Conservation (phyloP, 1,140 invertebrate genomes). For the Microplitis demolitor region DNA sequence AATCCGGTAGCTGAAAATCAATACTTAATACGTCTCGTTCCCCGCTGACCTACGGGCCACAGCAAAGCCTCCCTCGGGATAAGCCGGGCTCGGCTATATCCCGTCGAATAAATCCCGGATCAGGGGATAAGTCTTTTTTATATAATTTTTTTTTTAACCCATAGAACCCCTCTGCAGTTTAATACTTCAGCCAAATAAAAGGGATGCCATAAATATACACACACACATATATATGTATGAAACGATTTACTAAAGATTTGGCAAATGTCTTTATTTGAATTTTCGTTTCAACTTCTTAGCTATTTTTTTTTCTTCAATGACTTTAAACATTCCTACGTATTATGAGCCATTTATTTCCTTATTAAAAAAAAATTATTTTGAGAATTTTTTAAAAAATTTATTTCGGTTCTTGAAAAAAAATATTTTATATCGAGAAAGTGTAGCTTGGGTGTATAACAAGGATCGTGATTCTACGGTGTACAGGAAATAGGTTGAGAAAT, state of each 20-base stretch:
- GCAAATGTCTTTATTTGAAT: constrained; percentile 9
- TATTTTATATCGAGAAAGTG: too few relatives aligned
- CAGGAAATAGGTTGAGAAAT: constrained; percentile 27
- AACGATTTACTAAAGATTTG: background rate
- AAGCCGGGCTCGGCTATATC: constrained; percentile 58
- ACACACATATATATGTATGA: background rate
- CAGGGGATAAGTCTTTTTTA: constrained; percentile 57
- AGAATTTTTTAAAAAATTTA: too few relatives aligned
- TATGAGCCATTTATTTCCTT: too few relatives aligned
- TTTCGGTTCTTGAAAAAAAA: too few relatives aligned
- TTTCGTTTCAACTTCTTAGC: background rate
- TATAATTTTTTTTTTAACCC: constrained; percentile 41
- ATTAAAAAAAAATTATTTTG: too few relatives aligned
- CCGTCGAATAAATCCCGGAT: constrained; percentile 63
- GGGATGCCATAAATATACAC: background rate
- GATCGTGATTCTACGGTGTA: background rate
- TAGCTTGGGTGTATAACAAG: too few relatives aligned
- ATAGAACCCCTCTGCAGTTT: constrained; percentile 13
- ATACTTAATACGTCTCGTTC: constrained; percentile 41
- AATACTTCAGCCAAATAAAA: background rate
- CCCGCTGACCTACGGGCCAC: constrained; percentile 23
- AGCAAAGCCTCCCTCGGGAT: constrained; percentile 60
- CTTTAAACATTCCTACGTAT: too few relatives aligned
- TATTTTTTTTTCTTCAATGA: background rate
- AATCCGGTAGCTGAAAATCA: constrained; percentile 63